Evolutionary conservation across 2,797 vertebrate genomes (phyloP).

Genomic region (Malacoraja senta): DNA sequence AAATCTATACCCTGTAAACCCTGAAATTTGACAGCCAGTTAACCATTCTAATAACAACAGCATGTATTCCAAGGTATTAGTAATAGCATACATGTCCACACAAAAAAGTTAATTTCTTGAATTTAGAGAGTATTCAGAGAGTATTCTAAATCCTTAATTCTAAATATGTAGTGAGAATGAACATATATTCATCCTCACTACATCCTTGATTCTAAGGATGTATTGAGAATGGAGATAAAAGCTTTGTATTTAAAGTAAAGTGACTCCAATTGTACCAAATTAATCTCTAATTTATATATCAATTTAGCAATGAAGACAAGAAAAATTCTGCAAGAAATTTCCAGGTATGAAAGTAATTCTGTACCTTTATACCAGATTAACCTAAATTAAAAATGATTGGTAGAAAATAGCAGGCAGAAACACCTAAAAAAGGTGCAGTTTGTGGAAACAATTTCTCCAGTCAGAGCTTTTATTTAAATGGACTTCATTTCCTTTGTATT

Average conservation of each 20-base stretch:
- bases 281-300: neutral
- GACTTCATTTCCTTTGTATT: conserved; percentile 31
- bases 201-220: neutral
- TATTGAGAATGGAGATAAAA: neutral
- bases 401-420: conserved; percentile 6
- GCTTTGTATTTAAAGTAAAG: neutral
- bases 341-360: neutral
- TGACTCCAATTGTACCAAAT: neutral
- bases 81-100: neutral
- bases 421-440: conserved; percentile 16
- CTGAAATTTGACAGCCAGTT: too few relatives aligned
- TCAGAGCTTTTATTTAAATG: conserved; percentile 28
- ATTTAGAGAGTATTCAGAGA: too few relatives aligned
- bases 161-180: neutral
- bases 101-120: neutral
- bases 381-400: neutral
- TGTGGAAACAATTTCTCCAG: conserved; percentile 15
- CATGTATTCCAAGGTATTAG: too few relatives aligned
- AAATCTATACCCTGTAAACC: neutral
- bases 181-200: neutral
- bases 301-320: neutral
- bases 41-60: neutral
- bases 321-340: neutral
- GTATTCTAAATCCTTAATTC: neutral
- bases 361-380: neutral